Evolutionary conservation across 2,888 invertebrate genomes (phyloP).

Genomic region (Orchesella flavescens): DNA sequence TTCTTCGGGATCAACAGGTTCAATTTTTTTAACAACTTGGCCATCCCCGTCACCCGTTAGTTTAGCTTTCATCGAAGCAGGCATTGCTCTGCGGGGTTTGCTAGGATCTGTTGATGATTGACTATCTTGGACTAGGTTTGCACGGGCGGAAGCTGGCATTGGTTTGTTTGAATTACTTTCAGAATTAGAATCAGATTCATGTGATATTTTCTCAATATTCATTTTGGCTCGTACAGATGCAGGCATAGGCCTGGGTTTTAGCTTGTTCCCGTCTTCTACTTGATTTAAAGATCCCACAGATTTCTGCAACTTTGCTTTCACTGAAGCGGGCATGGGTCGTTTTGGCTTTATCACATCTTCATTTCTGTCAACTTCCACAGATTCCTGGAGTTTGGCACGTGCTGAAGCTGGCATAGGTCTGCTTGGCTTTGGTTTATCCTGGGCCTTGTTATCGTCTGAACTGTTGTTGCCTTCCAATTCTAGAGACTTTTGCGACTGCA

Average conservation of each 20-base stretch:
- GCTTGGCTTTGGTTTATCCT: not conserved
- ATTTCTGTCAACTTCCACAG: not conserved
- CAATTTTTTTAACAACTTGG: not conserved
- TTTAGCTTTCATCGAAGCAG: not conserved
- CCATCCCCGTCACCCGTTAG: not conserved
- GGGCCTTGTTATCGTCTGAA: not conserved
- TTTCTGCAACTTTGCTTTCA: not conserved
- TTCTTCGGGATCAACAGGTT: too few species aligned
- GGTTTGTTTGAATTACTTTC: too few species aligned
- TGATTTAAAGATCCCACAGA: too few species aligned
- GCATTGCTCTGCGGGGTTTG: not conserved
- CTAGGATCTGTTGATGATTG: not conserved
- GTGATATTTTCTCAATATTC: not conserved
- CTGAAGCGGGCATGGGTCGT: slow-evolving; percentile 42
- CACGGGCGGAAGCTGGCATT: slow-evolving; percentile 29
- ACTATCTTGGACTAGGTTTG: not conserved
- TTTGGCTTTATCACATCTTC: not conserved
- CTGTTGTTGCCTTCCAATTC: not conserved
- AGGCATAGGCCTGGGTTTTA: not conserved
- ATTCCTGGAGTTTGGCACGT: slow-evolving; percentile 16
- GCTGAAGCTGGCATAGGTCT: slow-evolving; percentile 38
- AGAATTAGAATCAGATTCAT: too few species aligned
- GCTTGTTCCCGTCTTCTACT: not conserved
- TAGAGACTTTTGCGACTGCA: not conserved
- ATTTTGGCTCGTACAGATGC: slow-evolving; percentile 4